A percentile compares a stretch with the other conserved stretches of the same genome.
phyloP scores from a whole-genome alignment of 2,797 vertebrate genomes.

The Lycodopsis pacificus region DNA sequence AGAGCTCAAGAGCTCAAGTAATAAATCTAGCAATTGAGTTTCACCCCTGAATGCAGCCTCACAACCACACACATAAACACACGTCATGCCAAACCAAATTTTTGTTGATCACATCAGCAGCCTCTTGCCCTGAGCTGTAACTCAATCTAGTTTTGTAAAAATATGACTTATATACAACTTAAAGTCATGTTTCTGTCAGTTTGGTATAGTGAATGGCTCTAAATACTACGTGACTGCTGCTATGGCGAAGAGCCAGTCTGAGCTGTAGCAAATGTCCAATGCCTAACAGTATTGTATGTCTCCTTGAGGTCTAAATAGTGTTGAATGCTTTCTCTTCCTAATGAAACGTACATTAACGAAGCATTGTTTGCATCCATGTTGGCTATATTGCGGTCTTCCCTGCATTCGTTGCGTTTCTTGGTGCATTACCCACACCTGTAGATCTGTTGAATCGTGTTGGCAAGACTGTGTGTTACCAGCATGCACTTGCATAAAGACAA shows the following conservation, averaged over 20 bases:
- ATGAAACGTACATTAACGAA: neutral
- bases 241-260: neutral
- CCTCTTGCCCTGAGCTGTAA: neutral
- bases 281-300: neutral
- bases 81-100: neutral
- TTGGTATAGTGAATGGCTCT: neutral
- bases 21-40: neutral
- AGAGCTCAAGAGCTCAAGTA: slow-evolving; percentile 18
- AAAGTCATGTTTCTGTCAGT: neutral
- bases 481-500: neutral
- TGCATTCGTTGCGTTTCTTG: neutral
- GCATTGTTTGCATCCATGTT: neutral
- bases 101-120: slow-evolving; percentile 3
- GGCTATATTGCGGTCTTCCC: neutral
- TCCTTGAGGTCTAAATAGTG: neutral
- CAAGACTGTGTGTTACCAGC: neutral
- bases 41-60: neutral
- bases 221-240: neutral
- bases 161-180: neutral
- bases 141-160: neutral
- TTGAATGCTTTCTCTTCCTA: slow-evolving; percentile 6
- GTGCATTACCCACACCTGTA: neutral
- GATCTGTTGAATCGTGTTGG: neutral
- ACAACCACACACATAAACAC: slow-evolving; percentile 11
- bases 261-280: neutral